Evolutionary conservation across 1,140 invertebrate genomes (phyloP).

Genomic region (Lepidurus couesii): DNA sequence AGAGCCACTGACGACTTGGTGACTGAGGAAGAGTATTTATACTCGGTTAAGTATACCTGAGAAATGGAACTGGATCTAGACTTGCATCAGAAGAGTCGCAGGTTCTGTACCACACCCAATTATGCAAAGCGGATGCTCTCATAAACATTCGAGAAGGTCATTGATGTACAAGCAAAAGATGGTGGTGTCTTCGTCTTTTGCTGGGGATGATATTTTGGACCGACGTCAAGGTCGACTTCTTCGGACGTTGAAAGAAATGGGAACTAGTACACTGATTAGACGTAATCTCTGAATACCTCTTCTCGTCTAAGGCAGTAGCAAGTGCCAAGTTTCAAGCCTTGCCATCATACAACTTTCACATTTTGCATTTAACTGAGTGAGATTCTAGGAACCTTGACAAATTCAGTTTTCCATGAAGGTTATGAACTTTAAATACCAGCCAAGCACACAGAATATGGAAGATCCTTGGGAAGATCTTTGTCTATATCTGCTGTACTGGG

Average conservation of each 20-base stretch:
- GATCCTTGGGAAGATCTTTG: neutral
- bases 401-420: neutral
- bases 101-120: neutral
- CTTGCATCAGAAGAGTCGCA: neutral
- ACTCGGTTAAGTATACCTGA: neutral
- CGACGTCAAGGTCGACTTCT: neutral
- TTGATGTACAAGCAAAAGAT: neutral
- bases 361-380: neutral
- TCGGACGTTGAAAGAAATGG: neutral
- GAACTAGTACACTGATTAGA: neutral
- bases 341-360: neutral
- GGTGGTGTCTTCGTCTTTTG: neutral
- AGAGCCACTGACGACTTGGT: neutral
- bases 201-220: neutral
- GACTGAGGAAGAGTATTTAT: neutral
- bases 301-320: neutral
- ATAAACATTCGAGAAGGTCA: neutral
- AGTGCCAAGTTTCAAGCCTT: neutral
- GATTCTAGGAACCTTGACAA: neutral
- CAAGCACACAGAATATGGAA: neutral
- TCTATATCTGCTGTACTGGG: neutral
- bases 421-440: neutral
- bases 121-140: slow-evolving; percentile 9
- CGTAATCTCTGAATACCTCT: neutral
- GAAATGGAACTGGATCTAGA: slow-evolving; percentile 11